phyloP scores from a whole-genome alignment of 2,797 vertebrate species.

The Oreonectes daqikongensis region DNA sequence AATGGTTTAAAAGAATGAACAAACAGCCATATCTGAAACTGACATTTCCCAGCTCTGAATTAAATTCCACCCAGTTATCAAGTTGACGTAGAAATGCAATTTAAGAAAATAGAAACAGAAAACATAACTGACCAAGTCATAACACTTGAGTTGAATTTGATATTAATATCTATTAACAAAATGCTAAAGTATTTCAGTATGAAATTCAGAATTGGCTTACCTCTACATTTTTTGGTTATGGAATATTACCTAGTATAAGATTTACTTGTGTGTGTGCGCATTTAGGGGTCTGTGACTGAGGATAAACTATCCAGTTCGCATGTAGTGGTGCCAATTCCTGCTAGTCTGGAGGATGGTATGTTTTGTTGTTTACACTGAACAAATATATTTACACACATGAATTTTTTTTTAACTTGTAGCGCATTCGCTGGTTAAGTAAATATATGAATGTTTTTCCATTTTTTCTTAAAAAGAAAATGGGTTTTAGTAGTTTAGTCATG shows the following conservation, averaged over 20 bases:
- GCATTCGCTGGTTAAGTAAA: too few species aligned
- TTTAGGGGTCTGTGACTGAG: conserved; percentile 91
- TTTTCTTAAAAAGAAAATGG: too few species aligned
- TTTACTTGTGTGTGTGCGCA: conserved; percentile 37
- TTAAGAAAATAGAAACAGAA: not conserved
- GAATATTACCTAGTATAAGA: not conserved
- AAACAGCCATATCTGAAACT: too few species aligned
- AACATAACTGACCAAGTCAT: not conserved
- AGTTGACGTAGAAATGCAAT: too few species aligned
- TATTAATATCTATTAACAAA: not conserved
- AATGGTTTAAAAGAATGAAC: too few species aligned
- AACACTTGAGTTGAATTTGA: not conserved
- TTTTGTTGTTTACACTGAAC: not conserved
- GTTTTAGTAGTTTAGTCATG: not conserved
- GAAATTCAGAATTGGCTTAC: too few species aligned
- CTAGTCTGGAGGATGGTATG: conserved; percentile 92
- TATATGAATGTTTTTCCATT: too few species aligned
- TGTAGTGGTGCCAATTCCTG: conserved; percentile 89
- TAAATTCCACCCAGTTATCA: too few species aligned
- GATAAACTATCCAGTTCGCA: conserved; percentile 90
- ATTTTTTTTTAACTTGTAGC: too few species aligned
- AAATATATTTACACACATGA: conserved; percentile 1
- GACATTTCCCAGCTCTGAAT: too few species aligned
- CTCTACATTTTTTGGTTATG: too few species aligned
- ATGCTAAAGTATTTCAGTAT: too few species aligned